These are phyloP conservation scores for Willowsia nigromaculata DNA, from an alignment of 2,888 invertebrate species.

Conservation along the genomic window DNA sequence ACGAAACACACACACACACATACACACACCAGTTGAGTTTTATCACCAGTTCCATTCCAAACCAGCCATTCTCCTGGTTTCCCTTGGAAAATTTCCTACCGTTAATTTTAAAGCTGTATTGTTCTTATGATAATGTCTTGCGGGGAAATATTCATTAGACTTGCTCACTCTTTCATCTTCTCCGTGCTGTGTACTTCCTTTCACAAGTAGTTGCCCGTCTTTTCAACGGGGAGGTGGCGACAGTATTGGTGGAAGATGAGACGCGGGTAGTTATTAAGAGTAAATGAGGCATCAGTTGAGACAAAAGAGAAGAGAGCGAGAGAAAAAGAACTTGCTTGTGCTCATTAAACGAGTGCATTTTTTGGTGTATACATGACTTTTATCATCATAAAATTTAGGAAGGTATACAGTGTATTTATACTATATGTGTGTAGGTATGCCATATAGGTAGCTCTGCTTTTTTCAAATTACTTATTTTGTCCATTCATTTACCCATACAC, in stretches of 20 bases:
- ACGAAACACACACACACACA: background rate
- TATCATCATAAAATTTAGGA: background rate
- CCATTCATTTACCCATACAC: background rate
- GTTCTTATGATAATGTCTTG: slow-evolving; percentile 61
- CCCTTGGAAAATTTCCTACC: slow-evolving; percentile 11
- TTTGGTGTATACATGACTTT: background rate
- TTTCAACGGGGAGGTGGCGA: background rate
- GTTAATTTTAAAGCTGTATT: slow-evolving; percentile 53
- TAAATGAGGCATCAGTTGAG: slow-evolving; percentile 11
- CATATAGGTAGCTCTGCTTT: too few species aligned
- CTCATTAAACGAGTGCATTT: background rate
- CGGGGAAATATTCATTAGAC: slow-evolving; percentile 48
- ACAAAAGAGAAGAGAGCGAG: slow-evolving; percentile 11
- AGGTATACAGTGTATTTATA: background rate
- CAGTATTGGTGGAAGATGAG: background rate
- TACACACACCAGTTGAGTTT: slow-evolving; percentile 56
- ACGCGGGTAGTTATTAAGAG: background rate
- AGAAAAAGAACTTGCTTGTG: background rate
- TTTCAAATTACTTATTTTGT: background rate
- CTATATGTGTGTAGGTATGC: background rate
- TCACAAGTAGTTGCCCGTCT: background rate
- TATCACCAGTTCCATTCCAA: slow-evolving; percentile 61
- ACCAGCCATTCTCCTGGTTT: background rate
- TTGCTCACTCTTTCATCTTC: background rate
- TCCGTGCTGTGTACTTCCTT: background rate